Evolutionary conservation across 2,113 vertebrate genomes (phyloP), one percentile per base, ranked within the genome.

Genomic region (Burhinus oedicnemus): DNA sequence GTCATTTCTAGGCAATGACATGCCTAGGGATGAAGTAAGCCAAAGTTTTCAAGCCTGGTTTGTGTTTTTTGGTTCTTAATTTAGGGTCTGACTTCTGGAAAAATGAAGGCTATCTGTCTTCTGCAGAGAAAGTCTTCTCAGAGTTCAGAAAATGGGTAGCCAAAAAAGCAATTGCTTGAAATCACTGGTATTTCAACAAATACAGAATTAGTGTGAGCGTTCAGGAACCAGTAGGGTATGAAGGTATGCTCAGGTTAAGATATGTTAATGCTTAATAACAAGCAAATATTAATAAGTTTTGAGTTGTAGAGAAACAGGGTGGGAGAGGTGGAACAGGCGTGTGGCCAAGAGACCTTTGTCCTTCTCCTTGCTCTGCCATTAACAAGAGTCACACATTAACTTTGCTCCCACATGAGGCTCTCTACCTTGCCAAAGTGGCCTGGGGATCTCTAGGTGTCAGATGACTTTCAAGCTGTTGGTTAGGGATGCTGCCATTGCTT

Each of bases 301-400:
- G 84, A 71, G 74, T 91, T 96, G 27, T 12, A 82, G 65, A 61
- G 84, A 94, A 89, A 68, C 8, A 21, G 45, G 9, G 2, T 34
- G 68, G 20, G 40, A 87, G 65, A 89, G 17, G 22, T 82, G 81
- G 65, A 88, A 84, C 70, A 87, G 91, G 81, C 81, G 55, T 1
- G 0, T 20, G 87, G 69, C 87, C 93, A 94, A 52, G 66, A 87
- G 95, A 95, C 93, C 95, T 96, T 96, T 91, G 78, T 78, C 72
- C 89, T 90, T 92, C 85, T 89, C 52, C 75, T 83, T 0, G 0
- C 52, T 87, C 65, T 89, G 65, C 81, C 81, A 69, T 85, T 82
- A 84, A 72, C 78, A 44, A 40, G 36, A 94, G 94, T 94, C 95
- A 96, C 89, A 95, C 84, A 95, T 97, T 94, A 96, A 97, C 94